phyloP scores from a whole-genome alignment of 64 coral and sea anemone genomes.

The Stichodactyla helianthus region DNA sequence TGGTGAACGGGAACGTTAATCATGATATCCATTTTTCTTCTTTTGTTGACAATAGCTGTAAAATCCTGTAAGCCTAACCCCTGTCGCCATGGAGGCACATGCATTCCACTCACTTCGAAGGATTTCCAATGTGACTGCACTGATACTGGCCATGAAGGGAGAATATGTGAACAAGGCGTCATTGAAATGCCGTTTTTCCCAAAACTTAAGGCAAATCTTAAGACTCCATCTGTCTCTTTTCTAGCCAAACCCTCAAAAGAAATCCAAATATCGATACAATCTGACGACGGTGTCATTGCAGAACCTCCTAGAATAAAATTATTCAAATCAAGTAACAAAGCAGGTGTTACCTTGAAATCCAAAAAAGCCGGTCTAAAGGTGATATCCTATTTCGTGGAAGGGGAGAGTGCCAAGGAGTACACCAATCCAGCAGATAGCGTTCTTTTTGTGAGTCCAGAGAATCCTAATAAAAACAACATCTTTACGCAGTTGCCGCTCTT shows the following conservation, averaged over 20 bases:
- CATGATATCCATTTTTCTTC: too few relatives aligned
- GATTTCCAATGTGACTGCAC: slow-evolving; percentile 20
- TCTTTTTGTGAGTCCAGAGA: background rate
- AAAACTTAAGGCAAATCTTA: background rate
- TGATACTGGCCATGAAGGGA: slow-evolving; percentile 28
- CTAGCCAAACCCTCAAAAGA: background rate
- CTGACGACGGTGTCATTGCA: background rate
- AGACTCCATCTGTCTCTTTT: background rate
- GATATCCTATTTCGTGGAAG: slow-evolving; percentile 1
- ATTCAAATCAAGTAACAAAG: background rate
- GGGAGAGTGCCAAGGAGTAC: slow-evolving; percentile 3
- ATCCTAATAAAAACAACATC: too few relatives aligned
- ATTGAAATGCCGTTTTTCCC: slow-evolving; percentile 25
- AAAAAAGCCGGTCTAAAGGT: background rate
- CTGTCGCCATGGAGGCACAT: slow-evolving; percentile 30
- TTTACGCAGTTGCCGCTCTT: background rate
- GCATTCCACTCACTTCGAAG: background rate
- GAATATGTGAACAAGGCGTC: background rate
- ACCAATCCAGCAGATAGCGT: background rate
- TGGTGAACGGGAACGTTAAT: too few relatives aligned
- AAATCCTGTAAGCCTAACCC: slow-evolving; percentile 31
- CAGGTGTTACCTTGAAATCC: slow-evolving; percentile 8
- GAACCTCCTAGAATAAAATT: background rate
- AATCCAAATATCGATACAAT: background rate
- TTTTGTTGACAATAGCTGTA: too few relatives aligned